These are phyloP conservation scores for Periphyllus acericola DNA, from an alignment of 2,888 invertebrate species.

Conservation along the genomic window DNA sequence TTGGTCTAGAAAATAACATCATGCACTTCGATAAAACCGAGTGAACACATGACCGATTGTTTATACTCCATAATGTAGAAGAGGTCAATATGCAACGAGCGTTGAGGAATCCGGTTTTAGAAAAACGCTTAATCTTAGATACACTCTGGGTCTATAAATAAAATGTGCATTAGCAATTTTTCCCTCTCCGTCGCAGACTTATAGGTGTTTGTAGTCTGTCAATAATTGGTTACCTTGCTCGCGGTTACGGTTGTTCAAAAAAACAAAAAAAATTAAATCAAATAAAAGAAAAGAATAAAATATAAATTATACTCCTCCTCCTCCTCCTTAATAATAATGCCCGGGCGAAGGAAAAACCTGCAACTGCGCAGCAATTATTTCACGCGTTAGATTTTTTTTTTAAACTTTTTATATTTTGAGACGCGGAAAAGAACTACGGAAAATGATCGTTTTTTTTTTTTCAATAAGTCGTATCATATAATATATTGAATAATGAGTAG, in stretches of 20 bases:
- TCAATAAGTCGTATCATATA: not conserved
- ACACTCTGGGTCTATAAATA: constrained; percentile 25
- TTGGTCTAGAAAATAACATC: constrained; percentile 5
- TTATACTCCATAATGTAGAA: constrained; percentile 1
- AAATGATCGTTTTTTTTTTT: not conserved
- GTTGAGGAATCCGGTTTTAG: constrained; percentile 33
- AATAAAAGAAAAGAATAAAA: no score
- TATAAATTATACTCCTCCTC: not conserved
- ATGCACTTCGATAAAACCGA: not conserved
- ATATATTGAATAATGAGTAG: not conserved
- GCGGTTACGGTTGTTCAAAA: not conserved
- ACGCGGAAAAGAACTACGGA: no score
- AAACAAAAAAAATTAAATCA: not conserved
- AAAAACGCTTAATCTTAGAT: constrained; percentile 13
- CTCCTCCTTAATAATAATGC: not conserved
- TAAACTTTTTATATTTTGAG: no score
- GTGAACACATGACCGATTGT: not conserved
- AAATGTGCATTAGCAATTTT: not conserved
- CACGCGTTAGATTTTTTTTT: not conserved
- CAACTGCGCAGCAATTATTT: not conserved
- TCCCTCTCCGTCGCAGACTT: not conserved
- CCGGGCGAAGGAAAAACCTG: not conserved
- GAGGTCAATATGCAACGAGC: not conserved
- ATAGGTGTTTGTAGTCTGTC: not conserved
- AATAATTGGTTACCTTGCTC: not conserved